Evolutionary conservation across 2,888 invertebrate genomes (phyloP), one percentile per base, ranked within the genome.

Genomic region (Mongoloraphidia duomilia): DNA sequence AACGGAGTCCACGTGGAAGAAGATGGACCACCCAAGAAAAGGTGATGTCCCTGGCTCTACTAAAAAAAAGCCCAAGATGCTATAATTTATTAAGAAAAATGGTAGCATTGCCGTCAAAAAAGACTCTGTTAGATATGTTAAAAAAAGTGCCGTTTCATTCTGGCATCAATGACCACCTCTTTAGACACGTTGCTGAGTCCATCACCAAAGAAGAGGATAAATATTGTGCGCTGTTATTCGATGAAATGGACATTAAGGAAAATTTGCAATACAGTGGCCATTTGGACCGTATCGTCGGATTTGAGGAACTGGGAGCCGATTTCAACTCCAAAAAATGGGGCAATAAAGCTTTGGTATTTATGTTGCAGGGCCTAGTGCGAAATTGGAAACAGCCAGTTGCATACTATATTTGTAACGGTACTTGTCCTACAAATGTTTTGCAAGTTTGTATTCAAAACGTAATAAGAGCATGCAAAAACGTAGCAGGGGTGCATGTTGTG

Each of bases 371-470:
- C 6, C 13, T 55, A 9, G 17, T 14, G n/a, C 34, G 35, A 1
- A 44, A 43, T 9, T 57, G 56, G 52, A 57, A 56, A 41, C 55
- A 56, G 44, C 54, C 57, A 13, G 50, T 57, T 3, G 53, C 55
- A 0, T 56, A 52, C 44, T 56, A 55, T 51, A 55, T 55, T 52
- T 53, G 42, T 14, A 34, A 50, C 38, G 50, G 51, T 49, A 50
- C 41, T 9, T 52, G 52, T 35, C 34, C 13, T 34, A 33, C 51
- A 8, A 33, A 37, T 9, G 17, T 40, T 8, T 49, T 54, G 34
- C 2, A 10, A 13, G 14, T 9, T 8, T 50, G 50, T 11, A 37
- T 54, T n/a, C 34, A 35, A 38, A 50, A 54, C 26, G 52, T 56
- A 11, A 36, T 55, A 10, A 17, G 17, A 17, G 17, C 17, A 17